A percentile compares a stretch with the other conserved stretches of the same genome.
Evolutionary conservation across 2,797 vertebrate species (phyloP).

Genomic region (Schizopygopsis pylzovi): DNA sequence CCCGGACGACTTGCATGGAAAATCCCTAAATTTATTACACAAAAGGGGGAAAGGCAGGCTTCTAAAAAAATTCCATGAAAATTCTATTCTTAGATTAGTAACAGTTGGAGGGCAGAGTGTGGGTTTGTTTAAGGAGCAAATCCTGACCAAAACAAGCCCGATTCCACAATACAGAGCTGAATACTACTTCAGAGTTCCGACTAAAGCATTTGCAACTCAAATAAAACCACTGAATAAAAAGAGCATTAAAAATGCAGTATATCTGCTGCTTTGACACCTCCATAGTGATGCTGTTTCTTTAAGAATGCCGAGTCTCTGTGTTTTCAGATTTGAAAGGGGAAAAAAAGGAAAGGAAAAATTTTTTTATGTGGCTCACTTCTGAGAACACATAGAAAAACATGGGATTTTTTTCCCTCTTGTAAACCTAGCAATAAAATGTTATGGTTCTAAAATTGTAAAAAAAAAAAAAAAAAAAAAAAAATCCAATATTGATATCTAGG

Average conservation of each 20-base stretch:
- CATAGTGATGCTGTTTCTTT: neutral
- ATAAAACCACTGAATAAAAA: neutral
- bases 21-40: slow-evolving; percentile 54
- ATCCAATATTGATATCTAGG: neutral
- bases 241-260: neutral
- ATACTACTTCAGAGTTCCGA: neutral
- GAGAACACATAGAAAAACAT: neutral
- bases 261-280: neutral
- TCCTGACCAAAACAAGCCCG: slow-evolving; percentile 9
- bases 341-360: neutral
- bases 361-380: neutral
- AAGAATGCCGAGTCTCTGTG: neutral
- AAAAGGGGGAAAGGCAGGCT: slow-evolving; percentile 36
- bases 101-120: slow-evolving; percentile 30
- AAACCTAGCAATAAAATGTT: neutral
- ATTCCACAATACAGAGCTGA: neutral
- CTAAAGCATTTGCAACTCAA: neutral
- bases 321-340: neutral
- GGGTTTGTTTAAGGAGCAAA: slow-evolving; percentile 13
- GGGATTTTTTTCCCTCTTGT: neutral
- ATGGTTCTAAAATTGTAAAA: neutral
- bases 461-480: neutral
- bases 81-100: slow-evolving; percentile 42
- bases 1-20: slow-evolving; percentile 28
- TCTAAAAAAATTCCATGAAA: slow-evolving; percentile 50